A percentile compares a stretch with the other conserved stretches of the same genome.
phyloP scores from a whole-genome alignment of 2,888 invertebrate species.

The Macrosiphum euphorbiae region DNA sequence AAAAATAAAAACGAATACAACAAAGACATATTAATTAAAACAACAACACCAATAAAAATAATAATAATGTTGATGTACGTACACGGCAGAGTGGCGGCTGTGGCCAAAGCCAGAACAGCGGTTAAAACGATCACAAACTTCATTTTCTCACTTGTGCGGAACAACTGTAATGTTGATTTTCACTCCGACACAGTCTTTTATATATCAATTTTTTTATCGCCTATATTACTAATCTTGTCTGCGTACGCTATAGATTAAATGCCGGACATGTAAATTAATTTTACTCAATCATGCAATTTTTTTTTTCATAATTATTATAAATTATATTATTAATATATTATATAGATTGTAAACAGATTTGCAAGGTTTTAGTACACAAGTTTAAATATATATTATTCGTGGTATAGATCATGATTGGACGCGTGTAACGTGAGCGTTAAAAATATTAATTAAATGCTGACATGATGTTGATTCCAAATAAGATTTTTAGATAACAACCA shows the following conservation, averaged over 20 bases:
- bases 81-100: slow-evolving; percentile 33
- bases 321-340: background rate
- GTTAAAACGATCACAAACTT: slow-evolving; percentile 1
- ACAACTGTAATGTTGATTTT: background rate
- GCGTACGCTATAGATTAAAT: background rate
- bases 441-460: background rate
- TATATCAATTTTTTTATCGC: background rate
- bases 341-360: background rate
- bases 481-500: background rate
- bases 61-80: background rate
- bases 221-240: background rate
- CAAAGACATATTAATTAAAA: background rate
- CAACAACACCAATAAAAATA: background rate
- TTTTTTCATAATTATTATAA: background rate
- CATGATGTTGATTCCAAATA: background rate
- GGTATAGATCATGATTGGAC: background rate
- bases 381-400: background rate
- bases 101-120: slow-evolving; percentile 24
- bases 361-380: background rate
- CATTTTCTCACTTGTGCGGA: slow-evolving; percentile 8
- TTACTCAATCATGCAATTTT: background rate
- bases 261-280: background rate
- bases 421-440: background rate
- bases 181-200: background rate
- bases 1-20: background rate